A percentile compares a stretch with the other conserved stretches of the same genome.
phyloP scores from a whole-genome alignment of 2,113 vertebrate species.

The Lepus americanus region DNA sequence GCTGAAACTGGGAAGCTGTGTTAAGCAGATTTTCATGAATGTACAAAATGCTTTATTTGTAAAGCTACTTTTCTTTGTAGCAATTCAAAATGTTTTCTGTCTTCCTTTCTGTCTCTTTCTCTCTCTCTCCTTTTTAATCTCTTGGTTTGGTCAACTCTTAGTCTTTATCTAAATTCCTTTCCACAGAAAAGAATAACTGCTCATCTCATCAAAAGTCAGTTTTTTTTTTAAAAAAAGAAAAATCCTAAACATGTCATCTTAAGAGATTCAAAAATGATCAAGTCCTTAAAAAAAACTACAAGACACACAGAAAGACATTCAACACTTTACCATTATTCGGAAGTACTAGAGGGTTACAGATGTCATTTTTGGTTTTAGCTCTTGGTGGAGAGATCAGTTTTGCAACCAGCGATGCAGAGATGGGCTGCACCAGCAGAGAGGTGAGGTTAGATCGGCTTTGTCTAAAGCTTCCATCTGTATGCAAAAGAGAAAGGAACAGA shows the following conservation, averaged over 20 bases:
- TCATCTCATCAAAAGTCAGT: not conserved
- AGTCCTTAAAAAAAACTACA: not conserved
- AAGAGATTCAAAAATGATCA: not conserved
- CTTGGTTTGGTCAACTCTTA: not conserved
- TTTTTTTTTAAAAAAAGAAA: not conserved
- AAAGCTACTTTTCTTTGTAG: conserved; percentile 65
- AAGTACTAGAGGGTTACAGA: conserved; percentile 89
- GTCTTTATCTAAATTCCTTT: conserved; percentile 25
- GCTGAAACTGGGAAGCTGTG: conserved; percentile 42
- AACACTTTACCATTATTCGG: conserved; percentile 89
- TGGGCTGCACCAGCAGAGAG: conserved; percentile 93
- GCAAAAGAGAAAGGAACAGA: conserved; percentile 52
- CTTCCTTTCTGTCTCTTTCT: not conserved
- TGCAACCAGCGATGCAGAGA: conserved; percentile 91
- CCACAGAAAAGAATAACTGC: not conserved
- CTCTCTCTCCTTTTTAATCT: not conserved
- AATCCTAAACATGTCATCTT: not conserved
- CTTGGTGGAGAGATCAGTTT: conserved; percentile 86
- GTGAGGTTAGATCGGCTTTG: conserved; percentile 88
- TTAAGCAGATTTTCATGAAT: conserved; percentile 63
- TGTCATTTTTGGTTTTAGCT: conserved; percentile 65
- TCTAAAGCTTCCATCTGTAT: conserved; percentile 88
- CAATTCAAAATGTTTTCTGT: not conserved
- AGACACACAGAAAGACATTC: not conserved
- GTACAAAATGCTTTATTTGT: conserved; percentile 60